Evolutionary conservation across 2,888 invertebrate genomes (phyloP).

Genomic region (Agrotis exclamationis): DNA sequence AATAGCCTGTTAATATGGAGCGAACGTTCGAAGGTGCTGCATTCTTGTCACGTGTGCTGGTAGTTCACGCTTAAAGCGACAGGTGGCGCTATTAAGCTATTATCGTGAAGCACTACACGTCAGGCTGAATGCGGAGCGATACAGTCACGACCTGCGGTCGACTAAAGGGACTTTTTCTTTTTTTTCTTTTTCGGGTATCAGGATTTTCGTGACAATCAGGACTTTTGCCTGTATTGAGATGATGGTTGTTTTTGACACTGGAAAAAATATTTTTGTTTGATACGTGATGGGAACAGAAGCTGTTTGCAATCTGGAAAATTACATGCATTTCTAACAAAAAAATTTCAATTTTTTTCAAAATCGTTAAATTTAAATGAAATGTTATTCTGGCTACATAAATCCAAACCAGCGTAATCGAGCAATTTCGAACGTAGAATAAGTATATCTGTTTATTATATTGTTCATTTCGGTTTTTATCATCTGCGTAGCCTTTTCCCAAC

Average conservation of each 20-base stretch:
- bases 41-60: conserved; percentile 46
- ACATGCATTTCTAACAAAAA: too few relatives aligned
- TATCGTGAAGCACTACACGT: conserved; percentile 11
- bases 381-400: too few relatives aligned
- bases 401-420: too few relatives aligned
- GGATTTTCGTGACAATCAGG: not conserved
- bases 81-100: conserved; percentile 39
- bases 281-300: too few relatives aligned
- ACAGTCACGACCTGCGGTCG: conserved; percentile 23
- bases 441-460: too few relatives aligned
- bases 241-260: not conserved
- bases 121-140: conserved; percentile 16
- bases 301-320: too few relatives aligned
- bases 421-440: too few relatives aligned
- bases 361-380: too few relatives aligned
- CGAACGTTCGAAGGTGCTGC: conserved; percentile 7
- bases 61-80: conserved; percentile 40
- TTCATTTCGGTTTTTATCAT: too few relatives aligned
- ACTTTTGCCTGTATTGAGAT: not conserved
- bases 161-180: not conserved
- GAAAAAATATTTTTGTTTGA: not conserved
- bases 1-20: conserved; percentile 27
- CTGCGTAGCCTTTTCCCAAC: too few relatives aligned
- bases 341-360: too few relatives aligned
- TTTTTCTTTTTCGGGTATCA: not conserved